Evolutionary conservation across 2,888 invertebrate genomes (phyloP), one percentile per base, ranked within the genome.

Genomic region (Siphlonurus alternatus): DNA sequence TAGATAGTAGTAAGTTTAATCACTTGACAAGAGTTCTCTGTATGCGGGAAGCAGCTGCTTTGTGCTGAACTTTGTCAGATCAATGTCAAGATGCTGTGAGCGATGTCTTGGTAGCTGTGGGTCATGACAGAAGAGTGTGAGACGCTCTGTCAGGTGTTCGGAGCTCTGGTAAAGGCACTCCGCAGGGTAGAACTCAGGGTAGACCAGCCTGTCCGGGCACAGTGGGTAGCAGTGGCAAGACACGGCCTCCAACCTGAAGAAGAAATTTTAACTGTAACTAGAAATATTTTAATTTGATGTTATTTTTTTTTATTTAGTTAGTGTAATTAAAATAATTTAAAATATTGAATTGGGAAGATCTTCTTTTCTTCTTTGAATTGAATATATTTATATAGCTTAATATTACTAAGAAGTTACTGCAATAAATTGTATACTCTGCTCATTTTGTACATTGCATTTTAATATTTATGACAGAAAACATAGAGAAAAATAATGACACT

Each of bases 161-260:
- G 79, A 75, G 65, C 81, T 79, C 61, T 80, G 77, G 71, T 83
- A 87, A 2, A 85, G 75, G 71, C 83, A 84, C 60, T 79, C 76
- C 59, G 75, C 73, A 64, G 80, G 83, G 75, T 85, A 88, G 65
- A 88, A 80, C 77, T 88, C 88, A 1, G 86, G 86, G 76, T 88
- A 88, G 1, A 85, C 86, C 2, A 88, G 75, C 67, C 78, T 75
- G 68, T 83, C 83, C 3, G 88, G 88, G 63, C 83, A 83, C 24
- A 88, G 73, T 2, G 88, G 87, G 73, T 81, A 82, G 72, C 87
- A 87, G n/a, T 85, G 84, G 67, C 80, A 80, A 68, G 79, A 80
- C 1, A 81, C 80, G n/a, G 86, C 85, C 75, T 88, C 88, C 66
- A 87, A 71, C 80, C 85, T 85, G 70, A 62, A 76, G 73, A 66